Percentiles rank a stretch among this genome's conserved stretches.
These are phyloP conservation scores for Gallinago stenura DNA, from an alignment of 2,797 vertebrate genomes.

Conservation along the genomic window DNA sequence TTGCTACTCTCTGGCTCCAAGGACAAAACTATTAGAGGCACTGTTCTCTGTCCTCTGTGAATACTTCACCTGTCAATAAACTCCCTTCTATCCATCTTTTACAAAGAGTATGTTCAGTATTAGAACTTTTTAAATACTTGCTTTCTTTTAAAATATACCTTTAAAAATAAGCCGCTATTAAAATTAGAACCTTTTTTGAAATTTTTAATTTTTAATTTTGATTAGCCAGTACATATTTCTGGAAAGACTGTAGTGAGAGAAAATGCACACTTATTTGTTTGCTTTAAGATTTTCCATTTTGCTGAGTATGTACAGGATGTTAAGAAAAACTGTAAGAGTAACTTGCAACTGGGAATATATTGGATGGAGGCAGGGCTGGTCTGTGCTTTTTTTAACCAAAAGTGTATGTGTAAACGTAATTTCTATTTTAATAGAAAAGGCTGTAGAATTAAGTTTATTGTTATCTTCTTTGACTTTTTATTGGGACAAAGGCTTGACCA, in stretches of 20 bases:
- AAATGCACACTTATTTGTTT: neutral
- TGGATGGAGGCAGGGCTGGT: accelerated
- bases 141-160: neutral
- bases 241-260: neutral
- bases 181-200: neutral
- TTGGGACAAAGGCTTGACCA: neutral
- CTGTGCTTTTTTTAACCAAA: neutral
- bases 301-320: neutral
- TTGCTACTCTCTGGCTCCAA: neutral
- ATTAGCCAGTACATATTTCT: neutral
- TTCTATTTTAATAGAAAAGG: neutral
- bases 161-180: neutral
- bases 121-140: neutral
- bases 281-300: neutral
- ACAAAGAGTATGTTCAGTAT: neutral
- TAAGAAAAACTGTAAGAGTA: neutral
- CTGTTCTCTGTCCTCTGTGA: neutral
- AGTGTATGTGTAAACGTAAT: neutral
- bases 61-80: neutral
- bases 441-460: neutral
- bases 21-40: neutral
- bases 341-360: accelerated
- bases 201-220: neutral
- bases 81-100: neutral
- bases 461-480: neutral